Percentiles rank a stretch among this genome's conserved stretches.
Conservation (phyloP, 2,797 vertebrate genomes). For the Myotis myotis region DNA sequence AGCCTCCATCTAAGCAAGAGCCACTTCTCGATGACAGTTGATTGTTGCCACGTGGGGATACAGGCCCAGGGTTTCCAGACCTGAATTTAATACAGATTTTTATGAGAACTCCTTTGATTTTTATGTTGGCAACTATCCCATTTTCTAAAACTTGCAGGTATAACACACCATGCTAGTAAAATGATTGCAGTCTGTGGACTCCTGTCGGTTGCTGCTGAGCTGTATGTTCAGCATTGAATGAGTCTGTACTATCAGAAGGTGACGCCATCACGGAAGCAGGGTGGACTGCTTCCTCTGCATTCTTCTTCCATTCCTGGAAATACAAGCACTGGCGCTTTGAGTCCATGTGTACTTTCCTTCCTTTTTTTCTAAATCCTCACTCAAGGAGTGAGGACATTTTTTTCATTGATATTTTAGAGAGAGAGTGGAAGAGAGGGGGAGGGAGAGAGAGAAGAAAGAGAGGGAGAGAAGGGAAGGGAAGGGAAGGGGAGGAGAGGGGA, state of each 20-base stretch:
- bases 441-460: too few relatives aligned
- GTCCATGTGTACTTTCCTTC: not conserved
- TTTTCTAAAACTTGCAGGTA: not conserved
- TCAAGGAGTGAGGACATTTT: too few relatives aligned
- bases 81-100: not conserved
- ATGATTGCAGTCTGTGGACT: not conserved
- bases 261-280: not conserved
- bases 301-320: not conserved
- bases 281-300: not conserved
- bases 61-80: not conserved
- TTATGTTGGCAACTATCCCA: not conserved
- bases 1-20: not conserved
- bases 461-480: too few relatives aligned
- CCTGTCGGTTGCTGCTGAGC: not conserved
- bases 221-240: not conserved
- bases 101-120: not conserved
- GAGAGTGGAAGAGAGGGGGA: too few relatives aligned
- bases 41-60: not conserved
- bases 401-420: too few relatives aligned
- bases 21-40: not conserved
- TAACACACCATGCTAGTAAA: not conserved
- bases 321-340: slow-evolving; percentile 13
- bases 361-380: too few relatives aligned
- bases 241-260: not conserved
- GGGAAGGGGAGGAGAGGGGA: too few relatives aligned